Base-by-base conservation (phyloP, 2,113 vertebrate genomes). In the Plectropomus leopardus region DNA sequence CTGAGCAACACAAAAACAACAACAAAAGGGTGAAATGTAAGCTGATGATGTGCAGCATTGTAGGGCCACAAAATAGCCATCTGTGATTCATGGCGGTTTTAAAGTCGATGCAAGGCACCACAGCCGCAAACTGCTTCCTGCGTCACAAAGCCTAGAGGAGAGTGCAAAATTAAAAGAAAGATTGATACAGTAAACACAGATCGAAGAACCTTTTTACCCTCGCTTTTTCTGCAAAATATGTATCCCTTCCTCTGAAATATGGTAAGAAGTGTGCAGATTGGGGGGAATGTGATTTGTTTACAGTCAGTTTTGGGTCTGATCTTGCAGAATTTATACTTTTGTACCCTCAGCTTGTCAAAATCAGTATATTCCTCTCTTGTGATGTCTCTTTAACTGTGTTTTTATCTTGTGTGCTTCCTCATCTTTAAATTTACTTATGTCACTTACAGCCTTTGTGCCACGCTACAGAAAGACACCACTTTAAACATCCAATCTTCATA, bases 31-130 rank as follows among this genome's bases (percentile, higher is more conserved):
- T 85, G 86, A 95, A 96, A 96, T 95, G 96, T 95, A 96, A 97
- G 96, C 96, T 92, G 95, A 96, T 96, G 97, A 96, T 96, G 96
- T 98, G 97, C 98, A 99, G 98, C 98, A 99, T 97, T 96, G 96
- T 96, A 99, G 98, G 98, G 98, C 98, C 96, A 97, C 96, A 98
- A 96, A 96, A 97, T 95, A 97, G 97, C 97, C 97, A 97, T 97
- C 96, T 96, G 96, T 96, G 95, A 96, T 95, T 98, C 95, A 96
- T 97, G 97, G 97, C 97, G 93, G 96, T 97, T 97, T 96, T 97
- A 96, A 97, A 97, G 97, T 96, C 95, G 96, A 97, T 96, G 96
- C 96, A 99, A 98, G 97, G 97, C 97, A 98, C 97, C 96, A 95
- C 94, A 96, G 96, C 97, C 94, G 96, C 95, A 96, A 96, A 96